These are phyloP conservation scores for Drosophila equinoxialis DNA, from an alignment of 1,140 invertebrate species.

Conservation along the genomic window DNA sequence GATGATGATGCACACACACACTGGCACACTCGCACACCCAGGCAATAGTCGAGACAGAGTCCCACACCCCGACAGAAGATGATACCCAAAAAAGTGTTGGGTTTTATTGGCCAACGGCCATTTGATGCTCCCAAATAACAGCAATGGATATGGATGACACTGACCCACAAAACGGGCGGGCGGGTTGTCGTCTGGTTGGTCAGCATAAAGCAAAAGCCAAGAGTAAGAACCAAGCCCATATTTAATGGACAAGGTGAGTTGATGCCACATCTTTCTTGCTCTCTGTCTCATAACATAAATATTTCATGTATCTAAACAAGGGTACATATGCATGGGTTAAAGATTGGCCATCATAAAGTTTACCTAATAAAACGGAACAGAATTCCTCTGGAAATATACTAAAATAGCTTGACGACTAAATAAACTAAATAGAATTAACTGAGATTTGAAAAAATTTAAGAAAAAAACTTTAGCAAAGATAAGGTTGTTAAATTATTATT, in stretches of 20 bases:
- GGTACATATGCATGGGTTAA: neutral
- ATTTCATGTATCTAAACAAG: slow-evolving; percentile 35
- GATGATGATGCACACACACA: slow-evolving; percentile 64
- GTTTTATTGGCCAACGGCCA: slow-evolving; percentile 55
- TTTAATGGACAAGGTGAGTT: slow-evolving; percentile 40
- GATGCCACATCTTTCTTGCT: slow-evolving; percentile 26
- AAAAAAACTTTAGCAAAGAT: neutral
- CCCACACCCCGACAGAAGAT: slow-evolving; percentile 36
- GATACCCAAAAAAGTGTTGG: slow-evolving; percentile 38
- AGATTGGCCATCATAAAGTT: slow-evolving; percentile 7
- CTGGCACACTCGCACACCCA: slow-evolving; percentile 10
- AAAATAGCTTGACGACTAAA: neutral
- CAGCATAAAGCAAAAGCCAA: slow-evolving; percentile 7
- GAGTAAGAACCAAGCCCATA: slow-evolving; percentile 49
- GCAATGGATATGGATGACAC: slow-evolving; percentile 45
- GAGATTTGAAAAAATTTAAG: neutral
- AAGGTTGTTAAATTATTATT: neutral
- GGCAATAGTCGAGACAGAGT: slow-evolving; percentile 16
- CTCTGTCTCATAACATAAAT: slow-evolving; percentile 45
- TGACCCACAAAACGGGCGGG: slow-evolving; percentile 63
- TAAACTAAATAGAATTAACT: neutral
- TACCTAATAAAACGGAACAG: neutral
- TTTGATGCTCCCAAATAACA: slow-evolving; percentile 40
- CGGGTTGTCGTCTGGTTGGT: neutral
- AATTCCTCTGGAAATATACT: neutral